Evolutionary conservation across 2,888 invertebrate genomes (phyloP).

Genomic region (Drosophila dives): DNA sequence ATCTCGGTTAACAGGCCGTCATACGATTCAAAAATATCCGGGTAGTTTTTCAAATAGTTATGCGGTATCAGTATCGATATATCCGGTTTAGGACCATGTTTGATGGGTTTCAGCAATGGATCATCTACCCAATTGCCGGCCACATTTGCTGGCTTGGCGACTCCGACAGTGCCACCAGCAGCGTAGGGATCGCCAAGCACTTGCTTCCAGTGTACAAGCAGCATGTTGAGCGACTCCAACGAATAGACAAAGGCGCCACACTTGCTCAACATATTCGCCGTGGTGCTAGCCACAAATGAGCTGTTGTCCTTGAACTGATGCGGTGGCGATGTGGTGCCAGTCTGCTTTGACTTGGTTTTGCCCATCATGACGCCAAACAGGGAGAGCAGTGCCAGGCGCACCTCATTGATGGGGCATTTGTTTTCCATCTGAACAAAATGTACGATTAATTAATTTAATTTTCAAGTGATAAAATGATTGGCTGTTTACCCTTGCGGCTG

Average conservation of each 20-base stretch:
- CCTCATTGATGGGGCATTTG: constrained; percentile 91
- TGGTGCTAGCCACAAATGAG: constrained; percentile 88
- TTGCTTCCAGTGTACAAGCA: constrained; percentile 91
- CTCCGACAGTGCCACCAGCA: constrained; percentile 38
- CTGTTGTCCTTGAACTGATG: constrained; percentile 87
- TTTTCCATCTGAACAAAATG: constrained; percentile 73
- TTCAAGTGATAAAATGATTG: background rate
- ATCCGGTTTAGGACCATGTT: constrained; percentile 93
- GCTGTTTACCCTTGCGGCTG: constrained; percentile 82
- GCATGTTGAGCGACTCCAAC: constrained; percentile 88
- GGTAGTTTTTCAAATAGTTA: constrained; percentile 96
- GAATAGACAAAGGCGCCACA: constrained; percentile 91
- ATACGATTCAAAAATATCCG: constrained; percentile 97
- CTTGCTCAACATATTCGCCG: constrained; percentile 89
- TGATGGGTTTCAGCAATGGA: constrained; percentile 91
- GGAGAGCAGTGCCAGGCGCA: constrained; percentile 94
- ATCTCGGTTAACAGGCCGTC: constrained; percentile 98
- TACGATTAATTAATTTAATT: background rate
- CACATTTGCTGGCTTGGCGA: constrained; percentile 31
- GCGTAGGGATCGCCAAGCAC: constrained; percentile 84
- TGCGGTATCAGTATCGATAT: constrained; percentile 97
- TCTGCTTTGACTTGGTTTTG: constrained; percentile 84
- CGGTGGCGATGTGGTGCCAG: constrained; percentile 84
- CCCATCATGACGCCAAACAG: constrained; percentile 89
- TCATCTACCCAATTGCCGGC: constrained; percentile 72